A percentile compares a stretch with the other conserved stretches of the same genome.
phyloP scores from a whole-genome alignment of 2,113 vertebrate genomes.

The Morone chrysops region DNA sequence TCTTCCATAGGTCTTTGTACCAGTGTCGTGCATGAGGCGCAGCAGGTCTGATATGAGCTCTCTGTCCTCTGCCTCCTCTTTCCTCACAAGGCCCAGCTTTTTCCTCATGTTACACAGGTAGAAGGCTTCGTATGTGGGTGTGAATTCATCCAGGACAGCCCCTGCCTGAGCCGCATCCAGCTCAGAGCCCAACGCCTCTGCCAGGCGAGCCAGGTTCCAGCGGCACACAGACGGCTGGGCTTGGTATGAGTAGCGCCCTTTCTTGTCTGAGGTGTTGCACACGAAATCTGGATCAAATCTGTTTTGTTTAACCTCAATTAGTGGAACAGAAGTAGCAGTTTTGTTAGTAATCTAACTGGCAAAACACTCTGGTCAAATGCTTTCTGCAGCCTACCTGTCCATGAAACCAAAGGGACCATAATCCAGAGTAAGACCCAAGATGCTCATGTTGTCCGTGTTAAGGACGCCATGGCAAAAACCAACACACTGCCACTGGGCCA shows the following conservation, averaged over 20 bases:
- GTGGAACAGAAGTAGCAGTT: neutral
- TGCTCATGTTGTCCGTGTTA: constrained; percentile 97
- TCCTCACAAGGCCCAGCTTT: constrained; percentile 89
- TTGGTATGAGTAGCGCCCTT: constrained; percentile 90
- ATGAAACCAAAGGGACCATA: constrained; percentile 96
- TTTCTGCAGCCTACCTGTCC: constrained; percentile 90
- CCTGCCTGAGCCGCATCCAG: constrained; percentile 83
- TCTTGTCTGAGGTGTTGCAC: constrained; percentile 91
- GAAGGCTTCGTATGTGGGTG: constrained; percentile 85
- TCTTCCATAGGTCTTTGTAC: constrained; percentile 66
- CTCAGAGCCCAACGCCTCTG: constrained; percentile 90
- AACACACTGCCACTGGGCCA: constrained; percentile 94
- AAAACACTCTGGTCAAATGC: neutral
- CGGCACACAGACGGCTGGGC: constrained; percentile 91
- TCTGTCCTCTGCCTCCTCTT: constrained; percentile 85
- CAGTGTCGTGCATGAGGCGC: constrained; percentile 90
- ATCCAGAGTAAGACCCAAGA: constrained; percentile 93
- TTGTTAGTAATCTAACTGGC: neutral
- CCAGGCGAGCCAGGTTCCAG: constrained; percentile 93
- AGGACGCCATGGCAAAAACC: constrained; percentile 96
- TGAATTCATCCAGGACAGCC: constrained; percentile 86
- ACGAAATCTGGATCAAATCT: constrained; percentile 94
- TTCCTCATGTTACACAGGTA: constrained; percentile 90
- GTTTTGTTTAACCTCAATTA: neutral
- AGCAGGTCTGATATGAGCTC: constrained; percentile 86